Evolutionary conservation across 2,113 vertebrate genomes (phyloP).

Genomic region (Eonycteris spelaea): DNA sequence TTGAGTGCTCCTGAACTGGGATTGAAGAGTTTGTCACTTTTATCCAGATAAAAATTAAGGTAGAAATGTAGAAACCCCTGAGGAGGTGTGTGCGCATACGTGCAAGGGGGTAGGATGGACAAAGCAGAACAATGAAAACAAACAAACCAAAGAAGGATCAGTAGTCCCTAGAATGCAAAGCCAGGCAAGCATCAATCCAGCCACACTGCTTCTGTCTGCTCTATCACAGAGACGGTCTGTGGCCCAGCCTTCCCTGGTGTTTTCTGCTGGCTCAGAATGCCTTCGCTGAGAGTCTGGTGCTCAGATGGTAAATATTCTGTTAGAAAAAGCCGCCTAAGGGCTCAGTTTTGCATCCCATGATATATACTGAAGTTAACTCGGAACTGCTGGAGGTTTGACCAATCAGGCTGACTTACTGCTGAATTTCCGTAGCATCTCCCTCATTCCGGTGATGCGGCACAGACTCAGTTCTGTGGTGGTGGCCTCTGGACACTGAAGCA

Average conservation of each 20-base stretch:
- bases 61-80: not conserved
- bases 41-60: not conserved
- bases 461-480: conserved; percentile 44
- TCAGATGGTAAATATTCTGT: not conserved
- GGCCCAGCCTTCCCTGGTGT: not conserved
- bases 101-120: not conserved
- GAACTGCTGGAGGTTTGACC: not conserved
- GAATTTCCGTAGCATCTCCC: conserved; percentile 72
- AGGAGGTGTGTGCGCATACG: not conserved
- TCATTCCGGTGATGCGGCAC: conserved; percentile 72
- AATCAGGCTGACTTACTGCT: conserved; percentile 59
- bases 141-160: not conserved
- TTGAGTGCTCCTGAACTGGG: not conserved
- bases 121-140: not conserved
- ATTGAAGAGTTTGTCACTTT: not conserved
- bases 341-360: not conserved
- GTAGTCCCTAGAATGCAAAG: not conserved
- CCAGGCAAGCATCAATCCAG: not conserved
- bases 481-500: conserved; percentile 67
- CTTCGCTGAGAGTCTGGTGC: not conserved
- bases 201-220: not conserved
- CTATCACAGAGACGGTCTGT: not conserved
- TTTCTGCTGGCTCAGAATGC: not conserved
- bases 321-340: not conserved
- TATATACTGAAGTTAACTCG: not conserved